A percentile compares a stretch with the other conserved stretches of the same genome.
These are phyloP conservation scores for Amniataba percoides DNA, from an alignment of 2,797 vertebrate genomes.

Conservation along the genomic window DNA sequence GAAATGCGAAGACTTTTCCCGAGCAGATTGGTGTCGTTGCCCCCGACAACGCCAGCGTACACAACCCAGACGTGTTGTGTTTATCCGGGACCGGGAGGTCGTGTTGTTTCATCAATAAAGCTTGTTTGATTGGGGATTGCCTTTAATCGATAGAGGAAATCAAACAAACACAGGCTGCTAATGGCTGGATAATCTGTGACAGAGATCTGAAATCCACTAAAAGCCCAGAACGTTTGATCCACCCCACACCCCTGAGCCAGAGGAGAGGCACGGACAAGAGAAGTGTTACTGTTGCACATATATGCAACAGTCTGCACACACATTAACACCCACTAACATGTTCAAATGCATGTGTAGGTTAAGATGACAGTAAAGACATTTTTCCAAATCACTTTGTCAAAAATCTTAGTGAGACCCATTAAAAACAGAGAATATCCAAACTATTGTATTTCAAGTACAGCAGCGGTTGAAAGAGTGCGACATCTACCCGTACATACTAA, in stretches of 20 bases:
- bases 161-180: slow-evolving; percentile 79
- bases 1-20: slow-evolving; percentile 43
- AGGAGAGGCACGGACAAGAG: not conserved
- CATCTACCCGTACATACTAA: too few species aligned
- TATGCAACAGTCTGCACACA: not conserved
- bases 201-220: slow-evolving; percentile 65
- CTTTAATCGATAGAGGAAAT: slow-evolving; percentile 80
- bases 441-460: too few species aligned
- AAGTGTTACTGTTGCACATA: not conserved
- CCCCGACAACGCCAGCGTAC: not conserved
- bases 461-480: too few species aligned
- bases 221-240: slow-evolving; percentile 54
- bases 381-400: not conserved
- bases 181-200: slow-evolving; percentile 80
- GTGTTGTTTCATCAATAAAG: slow-evolving; percentile 75
- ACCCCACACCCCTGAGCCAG: slow-evolving; percentile 15
- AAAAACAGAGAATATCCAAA: too few species aligned
- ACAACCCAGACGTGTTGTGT: slow-evolving; percentile 47
- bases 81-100: slow-evolving; percentile 65
- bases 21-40: slow-evolving; percentile 26
- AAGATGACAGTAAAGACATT: too few species aligned
- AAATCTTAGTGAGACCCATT: too few species aligned
- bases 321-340: not conserved
- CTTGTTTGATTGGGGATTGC: slow-evolving; percentile 83
- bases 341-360: not conserved